Percentiles rank a stretch among this genome's conserved stretches.
Conservation (phyloP, 1,140 invertebrate genomes). For the Hirudo medicinalis region DNA sequence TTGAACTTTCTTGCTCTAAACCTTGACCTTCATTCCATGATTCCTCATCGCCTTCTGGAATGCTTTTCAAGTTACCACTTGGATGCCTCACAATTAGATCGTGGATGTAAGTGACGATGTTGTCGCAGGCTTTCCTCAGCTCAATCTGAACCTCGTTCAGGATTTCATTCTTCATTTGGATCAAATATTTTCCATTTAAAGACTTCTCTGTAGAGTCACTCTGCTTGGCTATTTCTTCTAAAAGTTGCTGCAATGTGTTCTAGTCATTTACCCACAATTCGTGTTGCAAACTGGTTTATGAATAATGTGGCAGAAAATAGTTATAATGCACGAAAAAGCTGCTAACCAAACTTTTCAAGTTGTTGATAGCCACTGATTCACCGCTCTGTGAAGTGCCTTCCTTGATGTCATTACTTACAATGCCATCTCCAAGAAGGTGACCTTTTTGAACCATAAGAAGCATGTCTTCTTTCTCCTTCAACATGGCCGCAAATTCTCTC, state of each 20-base stretch:
- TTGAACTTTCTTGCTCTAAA: background rate
- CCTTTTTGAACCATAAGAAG: no score
- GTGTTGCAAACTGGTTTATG: no score
- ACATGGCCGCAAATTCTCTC: conserved; percentile 9
- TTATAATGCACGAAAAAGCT: no score
- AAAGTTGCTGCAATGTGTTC: no score
- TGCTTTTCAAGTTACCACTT: conserved; percentile 5
- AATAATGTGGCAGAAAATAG: no score
- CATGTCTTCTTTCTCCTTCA: conserved; percentile 10
- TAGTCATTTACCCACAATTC: no score
- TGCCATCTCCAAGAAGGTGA: no score
- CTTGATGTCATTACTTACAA: no score
- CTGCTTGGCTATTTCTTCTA: no score
- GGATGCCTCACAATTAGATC: conserved; percentile 1
- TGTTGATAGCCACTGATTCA: no score
- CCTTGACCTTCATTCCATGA: conserved; percentile 6
- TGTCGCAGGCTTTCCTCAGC: background rate
- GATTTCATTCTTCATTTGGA: conserved; percentile 6
- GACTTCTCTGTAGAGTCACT: background rate
- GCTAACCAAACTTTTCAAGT: no score
- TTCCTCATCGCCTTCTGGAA: conserved; percentile 7
- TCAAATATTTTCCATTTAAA: conserved; percentile 9
- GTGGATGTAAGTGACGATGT: conserved; percentile 5
- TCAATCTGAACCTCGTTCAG: conserved; percentile 8
- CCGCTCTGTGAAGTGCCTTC: no score